Evolutionary conservation across 1,140 invertebrate species (phyloP).

Genomic region (Drosophila ohnishii): DNA sequence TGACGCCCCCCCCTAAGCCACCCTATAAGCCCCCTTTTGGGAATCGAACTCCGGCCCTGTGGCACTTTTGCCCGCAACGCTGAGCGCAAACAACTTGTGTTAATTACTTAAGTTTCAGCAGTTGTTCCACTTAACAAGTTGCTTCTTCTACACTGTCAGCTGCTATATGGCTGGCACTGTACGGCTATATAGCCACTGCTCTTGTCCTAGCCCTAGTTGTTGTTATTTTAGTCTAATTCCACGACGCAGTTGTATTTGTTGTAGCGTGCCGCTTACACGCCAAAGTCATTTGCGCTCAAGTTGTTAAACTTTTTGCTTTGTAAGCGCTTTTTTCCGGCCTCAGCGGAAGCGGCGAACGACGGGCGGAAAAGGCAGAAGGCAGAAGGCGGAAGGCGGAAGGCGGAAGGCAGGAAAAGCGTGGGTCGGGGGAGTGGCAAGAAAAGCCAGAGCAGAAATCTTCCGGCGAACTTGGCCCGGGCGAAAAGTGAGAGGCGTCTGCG

Average conservation of each 20-base stretch:
- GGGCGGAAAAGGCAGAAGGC: conserved; percentile 2
- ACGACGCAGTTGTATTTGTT: conserved; percentile 50
- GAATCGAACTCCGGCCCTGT: conserved; percentile 12
- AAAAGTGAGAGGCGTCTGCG: conserved; percentile 30
- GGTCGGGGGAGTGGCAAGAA: neutral
- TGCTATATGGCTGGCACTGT: conserved; percentile 1
- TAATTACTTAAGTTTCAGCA: conserved; percentile 79
- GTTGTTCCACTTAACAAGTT: conserved; percentile 75
- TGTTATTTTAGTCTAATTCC: conserved; percentile 70
- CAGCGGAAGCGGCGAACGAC: conserved; percentile 55
- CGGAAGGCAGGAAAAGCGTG: neutral
- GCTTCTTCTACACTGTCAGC: conserved; percentile 33
- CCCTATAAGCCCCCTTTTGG: neutral
- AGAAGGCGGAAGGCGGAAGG: too few relatives aligned
- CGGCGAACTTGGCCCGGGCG: conserved; percentile 16
- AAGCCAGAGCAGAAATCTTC: conserved; percentile 17
- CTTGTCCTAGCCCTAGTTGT: conserved; percentile 30
- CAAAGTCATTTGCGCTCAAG: conserved; percentile 75
- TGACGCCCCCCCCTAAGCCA: neutral
- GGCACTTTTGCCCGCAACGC: conserved; percentile 44
- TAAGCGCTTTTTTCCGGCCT: conserved; percentile 73
- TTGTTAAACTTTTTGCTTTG: conserved; percentile 75
- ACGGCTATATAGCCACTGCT: neutral
- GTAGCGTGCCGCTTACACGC: conserved; percentile 73
- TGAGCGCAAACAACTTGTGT: conserved; percentile 72